Conservation (phyloP, 2,888 invertebrate genomes). For the Nezara viridula region DNA sequence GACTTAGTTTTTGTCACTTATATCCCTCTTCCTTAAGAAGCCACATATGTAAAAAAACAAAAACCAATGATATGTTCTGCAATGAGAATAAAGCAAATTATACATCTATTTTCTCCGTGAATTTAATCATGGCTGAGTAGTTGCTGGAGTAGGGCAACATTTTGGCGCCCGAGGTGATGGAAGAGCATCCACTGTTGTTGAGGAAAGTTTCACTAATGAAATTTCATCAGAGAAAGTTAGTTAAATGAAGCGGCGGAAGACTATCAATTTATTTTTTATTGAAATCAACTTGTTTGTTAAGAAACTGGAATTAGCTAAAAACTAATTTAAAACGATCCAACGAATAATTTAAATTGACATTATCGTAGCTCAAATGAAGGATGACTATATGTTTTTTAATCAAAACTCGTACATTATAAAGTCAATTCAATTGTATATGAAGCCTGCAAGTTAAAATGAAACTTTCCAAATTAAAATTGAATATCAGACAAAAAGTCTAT, state of each 20-base stretch:
- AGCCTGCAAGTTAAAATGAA: too few species aligned
- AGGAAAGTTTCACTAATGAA: neutral
- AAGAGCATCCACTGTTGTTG: neutral
- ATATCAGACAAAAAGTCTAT: too few species aligned
- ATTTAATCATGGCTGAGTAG: neutral
- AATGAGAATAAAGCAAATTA: neutral
- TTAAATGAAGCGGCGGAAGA: neutral
- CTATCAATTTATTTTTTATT: constrained; percentile 12
- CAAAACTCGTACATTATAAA: too few species aligned
- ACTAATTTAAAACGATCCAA: neutral
- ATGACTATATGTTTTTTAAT: too few species aligned
- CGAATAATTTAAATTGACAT: neutral
- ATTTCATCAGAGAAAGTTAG: constrained; percentile 15
- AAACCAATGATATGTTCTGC: neutral
- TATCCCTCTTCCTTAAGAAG: too few species aligned
- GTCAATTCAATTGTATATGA: too few species aligned
- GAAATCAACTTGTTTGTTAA: neutral
- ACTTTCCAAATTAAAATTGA: too few species aligned
- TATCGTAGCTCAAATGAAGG: too few species aligned
- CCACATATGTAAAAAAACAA: too few species aligned
- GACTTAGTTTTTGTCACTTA: too few species aligned
- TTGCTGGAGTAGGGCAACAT: neutral
- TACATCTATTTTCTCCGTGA: neutral
- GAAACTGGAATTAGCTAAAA: neutral
- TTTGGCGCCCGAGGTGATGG: neutral